phyloP scores from a whole-genome alignment of 2,113 vertebrate species.

The Oncorhynchus mykiss region DNA sequence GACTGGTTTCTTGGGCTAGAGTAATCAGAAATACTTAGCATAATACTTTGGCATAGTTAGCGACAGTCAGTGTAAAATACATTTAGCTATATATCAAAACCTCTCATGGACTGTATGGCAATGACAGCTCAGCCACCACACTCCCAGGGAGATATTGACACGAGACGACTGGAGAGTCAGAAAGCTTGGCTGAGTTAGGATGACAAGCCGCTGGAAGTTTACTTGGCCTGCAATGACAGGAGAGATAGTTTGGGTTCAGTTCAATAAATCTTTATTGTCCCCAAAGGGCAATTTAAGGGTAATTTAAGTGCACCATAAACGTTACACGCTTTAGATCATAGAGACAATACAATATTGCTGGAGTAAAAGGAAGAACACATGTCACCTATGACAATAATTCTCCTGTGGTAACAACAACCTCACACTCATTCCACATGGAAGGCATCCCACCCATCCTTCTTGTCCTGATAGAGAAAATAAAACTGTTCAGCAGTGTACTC shows the following conservation, averaged over 20 bases:
- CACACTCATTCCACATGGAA: slow-evolving; percentile 54
- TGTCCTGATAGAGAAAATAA: slow-evolving; percentile 47
- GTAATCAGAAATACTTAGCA: slow-evolving; percentile 50
- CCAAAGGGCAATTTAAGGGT: too few species aligned
- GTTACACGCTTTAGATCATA: too few species aligned
- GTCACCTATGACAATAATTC: slow-evolving; percentile 57
- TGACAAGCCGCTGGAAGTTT: slow-evolving; percentile 57
- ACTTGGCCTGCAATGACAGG: slow-evolving; percentile 61
- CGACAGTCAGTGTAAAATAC: slow-evolving; percentile 60
- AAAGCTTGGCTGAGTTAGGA: slow-evolving; percentile 38
- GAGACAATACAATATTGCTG: too few species aligned
- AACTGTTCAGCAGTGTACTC: background rate
- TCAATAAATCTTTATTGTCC: too few species aligned
- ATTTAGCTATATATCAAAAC: slow-evolving; percentile 45
- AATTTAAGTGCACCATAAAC: too few species aligned
- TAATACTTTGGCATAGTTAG: slow-evolving; percentile 77
- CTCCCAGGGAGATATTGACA: slow-evolving; percentile 58
- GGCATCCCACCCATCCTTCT: slow-evolving; percentile 59
- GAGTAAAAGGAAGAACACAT: too few species aligned
- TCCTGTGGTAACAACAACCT: background rate
- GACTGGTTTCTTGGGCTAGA: slow-evolving; percentile 28
- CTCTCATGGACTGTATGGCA: slow-evolving; percentile 36
- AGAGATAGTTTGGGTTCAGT: background rate
- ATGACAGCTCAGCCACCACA: slow-evolving; percentile 31
- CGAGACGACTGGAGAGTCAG: slow-evolving; percentile 64